Evolutionary conservation across 2,113 vertebrate genomes (phyloP).

Genomic region (Oryzias celebensis): DNA sequence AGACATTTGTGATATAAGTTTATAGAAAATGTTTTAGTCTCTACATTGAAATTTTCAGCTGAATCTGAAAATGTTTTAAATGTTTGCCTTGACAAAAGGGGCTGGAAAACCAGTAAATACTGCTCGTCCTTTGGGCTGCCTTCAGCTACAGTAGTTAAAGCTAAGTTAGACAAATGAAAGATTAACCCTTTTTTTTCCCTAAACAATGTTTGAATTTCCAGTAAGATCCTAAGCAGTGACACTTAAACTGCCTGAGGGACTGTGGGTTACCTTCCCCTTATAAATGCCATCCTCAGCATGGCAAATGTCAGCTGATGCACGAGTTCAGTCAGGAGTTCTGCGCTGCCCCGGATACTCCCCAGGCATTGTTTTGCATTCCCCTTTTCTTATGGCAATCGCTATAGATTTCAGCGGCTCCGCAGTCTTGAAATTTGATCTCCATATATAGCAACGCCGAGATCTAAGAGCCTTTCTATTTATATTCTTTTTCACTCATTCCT

Average conservation of each 20-base stretch:
- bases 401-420: no score
- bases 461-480: constrained; percentile 75
- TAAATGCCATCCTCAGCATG: constrained; percentile 19
- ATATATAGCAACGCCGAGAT: constrained; percentile 75
- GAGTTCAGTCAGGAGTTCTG: constrained; percentile 2
- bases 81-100: no score
- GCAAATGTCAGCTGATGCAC: constrained; percentile 22
- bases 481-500: constrained; percentile 57
- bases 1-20: no score
- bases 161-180: no score
- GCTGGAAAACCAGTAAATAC: no score
- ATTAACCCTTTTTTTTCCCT: no score
- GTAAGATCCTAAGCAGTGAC: background rate
- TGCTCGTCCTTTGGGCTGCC: no score
- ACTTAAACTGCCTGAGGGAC: background rate
- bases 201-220: background rate
- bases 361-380: constrained; percentile 36
- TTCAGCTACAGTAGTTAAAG: no score
- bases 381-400: constrained; percentile 25
- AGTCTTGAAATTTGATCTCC: constrained; percentile 44
- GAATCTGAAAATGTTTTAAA: no score
- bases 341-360: constrained; percentile 2
- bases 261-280: background rate
- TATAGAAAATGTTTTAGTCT: no score
- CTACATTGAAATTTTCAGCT: no score